These are phyloP conservation scores for Meteorus colon DNA, from an alignment of 2,888 invertebrate genomes.

Conservation along the genomic window DNA sequence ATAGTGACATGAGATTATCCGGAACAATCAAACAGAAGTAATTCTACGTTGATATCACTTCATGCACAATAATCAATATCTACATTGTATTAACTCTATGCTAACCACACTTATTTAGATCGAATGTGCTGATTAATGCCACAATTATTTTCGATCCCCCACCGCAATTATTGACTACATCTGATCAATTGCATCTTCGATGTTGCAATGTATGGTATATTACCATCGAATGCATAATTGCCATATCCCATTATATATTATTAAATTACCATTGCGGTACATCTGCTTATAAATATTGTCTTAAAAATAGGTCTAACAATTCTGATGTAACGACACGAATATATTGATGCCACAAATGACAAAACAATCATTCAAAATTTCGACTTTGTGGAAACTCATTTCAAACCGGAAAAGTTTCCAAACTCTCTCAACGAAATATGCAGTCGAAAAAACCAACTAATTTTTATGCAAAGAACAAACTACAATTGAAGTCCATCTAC, in stretches of 20 bases:
- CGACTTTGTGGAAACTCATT: too few relatives aligned
- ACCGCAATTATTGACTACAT: conserved; percentile 19
- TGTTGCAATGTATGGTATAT: not conserved
- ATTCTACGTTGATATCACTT: not conserved
- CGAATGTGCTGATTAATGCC: conserved; percentile 28
- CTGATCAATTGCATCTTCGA: not conserved
- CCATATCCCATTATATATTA: not conserved
- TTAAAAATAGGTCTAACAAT: too few relatives aligned
- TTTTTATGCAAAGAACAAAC: too few relatives aligned
- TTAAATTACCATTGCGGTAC: too few relatives aligned
- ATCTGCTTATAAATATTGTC: too few relatives aligned
- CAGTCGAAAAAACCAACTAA: too few relatives aligned
- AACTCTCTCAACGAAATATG: too few relatives aligned
- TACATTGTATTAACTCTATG: conserved; percentile 25
- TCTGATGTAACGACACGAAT: too few relatives aligned
- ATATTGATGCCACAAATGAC: too few relatives aligned
- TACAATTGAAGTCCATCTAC: too few relatives aligned
- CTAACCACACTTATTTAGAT: conserved; percentile 29
- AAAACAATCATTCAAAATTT: too few relatives aligned
- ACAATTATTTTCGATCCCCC: conserved; percentile 30
- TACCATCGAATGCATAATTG: not conserved
- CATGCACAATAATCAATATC: conserved; percentile 25
- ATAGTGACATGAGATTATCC: not conserved
- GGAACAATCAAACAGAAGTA: not conserved
- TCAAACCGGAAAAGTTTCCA: too few relatives aligned